Evolutionary conservation across 2,888 invertebrate species (phyloP).

Genomic region (Luperina nickerlii): DNA sequence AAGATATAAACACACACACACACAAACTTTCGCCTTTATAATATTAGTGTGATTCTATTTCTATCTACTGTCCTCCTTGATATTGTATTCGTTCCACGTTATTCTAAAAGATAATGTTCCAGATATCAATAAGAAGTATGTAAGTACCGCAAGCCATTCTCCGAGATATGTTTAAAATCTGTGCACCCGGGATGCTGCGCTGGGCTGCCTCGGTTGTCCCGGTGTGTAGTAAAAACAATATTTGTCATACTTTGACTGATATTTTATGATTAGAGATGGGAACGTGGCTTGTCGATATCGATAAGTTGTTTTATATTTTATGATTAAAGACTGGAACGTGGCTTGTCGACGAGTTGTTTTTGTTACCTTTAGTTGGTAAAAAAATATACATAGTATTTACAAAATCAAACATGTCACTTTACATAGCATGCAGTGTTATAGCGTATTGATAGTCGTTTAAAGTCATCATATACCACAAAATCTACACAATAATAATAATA

Average conservation of each 20-base stretch:
- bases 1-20: no score
- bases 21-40: no score
- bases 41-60: no score
- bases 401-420: background rate
- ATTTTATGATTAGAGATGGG: constrained; percentile 74
- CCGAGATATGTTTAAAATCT: constrained; percentile 51
- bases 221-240: constrained; percentile 80
- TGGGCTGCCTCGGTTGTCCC: constrained; percentile 23
- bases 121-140: constrained; percentile 22
- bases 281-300: constrained; percentile 52
- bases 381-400: no score
- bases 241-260: constrained; percentile 88
- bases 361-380: background rate
- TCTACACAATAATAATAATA: no score
- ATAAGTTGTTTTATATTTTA: constrained; percentile 68
- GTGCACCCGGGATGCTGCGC: constrained; percentile 52
- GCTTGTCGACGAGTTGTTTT: constrained; percentile 44
- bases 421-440: no score
- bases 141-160: constrained; percentile 28
- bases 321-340: constrained; percentile 69
- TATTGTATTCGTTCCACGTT: constrained; percentile 11
- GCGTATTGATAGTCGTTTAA: background rate
- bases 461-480: background rate
- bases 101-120: constrained; percentile 29
- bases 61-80: background rate